Evolutionary conservation across 92 coral and sea anemone species (phyloP).

Genomic region (Porites rus): DNA sequence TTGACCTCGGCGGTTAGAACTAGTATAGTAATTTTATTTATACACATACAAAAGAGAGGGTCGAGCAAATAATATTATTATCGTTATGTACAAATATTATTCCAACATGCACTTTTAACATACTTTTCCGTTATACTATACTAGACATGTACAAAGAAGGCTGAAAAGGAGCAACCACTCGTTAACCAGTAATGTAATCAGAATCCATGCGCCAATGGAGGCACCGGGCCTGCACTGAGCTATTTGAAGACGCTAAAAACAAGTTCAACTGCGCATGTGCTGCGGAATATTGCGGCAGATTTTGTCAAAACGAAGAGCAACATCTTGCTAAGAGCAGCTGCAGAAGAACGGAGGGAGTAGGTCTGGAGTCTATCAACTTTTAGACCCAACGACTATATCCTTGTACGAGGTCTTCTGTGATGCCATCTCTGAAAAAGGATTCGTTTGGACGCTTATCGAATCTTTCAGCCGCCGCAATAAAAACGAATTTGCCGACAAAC

Average conservation of each 20-base stretch:
- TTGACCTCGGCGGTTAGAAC: no score
- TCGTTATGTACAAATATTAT: no score
- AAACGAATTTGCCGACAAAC: not conserved
- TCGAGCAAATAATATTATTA: no score
- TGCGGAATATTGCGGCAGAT: conserved; percentile 38
- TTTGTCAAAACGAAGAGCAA: conserved; percentile 18
- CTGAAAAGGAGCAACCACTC: conserved; percentile 15
- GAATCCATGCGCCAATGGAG: conserved; percentile 52
- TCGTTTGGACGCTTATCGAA: conserved; percentile 66
- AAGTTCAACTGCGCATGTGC: conserved; percentile 59
- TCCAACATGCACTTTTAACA: no score
- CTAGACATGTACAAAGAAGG: not conserved
- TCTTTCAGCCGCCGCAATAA: conserved; percentile 46
- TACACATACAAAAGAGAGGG: no score
- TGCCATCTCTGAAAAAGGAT: conserved; percentile 41
- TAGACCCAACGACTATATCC: not conserved
- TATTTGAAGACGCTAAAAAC: conserved; percentile 55
- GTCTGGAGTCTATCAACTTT: conserved; percentile 19
- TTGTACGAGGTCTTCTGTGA: conserved; percentile 40
- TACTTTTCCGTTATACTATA: no score
- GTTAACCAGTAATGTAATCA: conserved; percentile 49
- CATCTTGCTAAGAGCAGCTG: conserved; percentile 7
- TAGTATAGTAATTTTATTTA: no score
- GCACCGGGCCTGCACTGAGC: conserved; percentile 42
- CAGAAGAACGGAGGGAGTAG: not conserved